Percentiles rank a stretch among this genome's conserved stretches.
phyloP scores from a whole-genome alignment of 2,888 invertebrate species.

The Drosophila subsilvestris region DNA sequence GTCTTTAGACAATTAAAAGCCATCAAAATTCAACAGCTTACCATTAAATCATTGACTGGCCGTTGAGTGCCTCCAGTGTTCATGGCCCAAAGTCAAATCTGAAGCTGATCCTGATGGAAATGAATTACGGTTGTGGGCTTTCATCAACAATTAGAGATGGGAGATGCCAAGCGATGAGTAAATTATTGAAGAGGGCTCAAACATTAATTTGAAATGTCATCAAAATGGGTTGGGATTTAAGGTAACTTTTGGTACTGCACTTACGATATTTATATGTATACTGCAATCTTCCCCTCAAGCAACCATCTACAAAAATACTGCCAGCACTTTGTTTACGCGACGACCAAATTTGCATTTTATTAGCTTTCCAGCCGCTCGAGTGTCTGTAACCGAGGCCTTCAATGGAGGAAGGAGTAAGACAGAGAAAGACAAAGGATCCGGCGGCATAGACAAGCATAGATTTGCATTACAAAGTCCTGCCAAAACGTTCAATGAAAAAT shows the following conservation, averaged over 20 bases:
- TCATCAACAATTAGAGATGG: slow-evolving; percentile 22
- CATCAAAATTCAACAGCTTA: slow-evolving; percentile 69
- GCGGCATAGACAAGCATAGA: slow-evolving; percentile 40
- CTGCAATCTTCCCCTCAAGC: background rate
- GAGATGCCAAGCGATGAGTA: background rate
- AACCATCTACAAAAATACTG: slow-evolving; percentile 35
- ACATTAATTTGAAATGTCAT: too few species aligned
- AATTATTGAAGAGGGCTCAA: too few species aligned
- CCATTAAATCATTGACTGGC: slow-evolving; percentile 62
- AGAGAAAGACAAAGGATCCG: slow-evolving; percentile 25
- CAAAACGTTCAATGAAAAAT: slow-evolving; percentile 56
- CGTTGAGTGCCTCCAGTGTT: slow-evolving; percentile 16
- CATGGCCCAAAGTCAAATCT: slow-evolving; percentile 20
- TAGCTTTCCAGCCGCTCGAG: slow-evolving; percentile 48
- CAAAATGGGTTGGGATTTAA: too few species aligned
- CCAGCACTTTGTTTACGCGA: slow-evolving; percentile 57
- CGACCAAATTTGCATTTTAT: slow-evolving; percentile 73
- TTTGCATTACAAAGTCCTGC: slow-evolving; percentile 69
- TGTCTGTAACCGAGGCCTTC: slow-evolving; percentile 23
- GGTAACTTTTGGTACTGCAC: background rate
- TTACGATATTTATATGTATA: background rate
- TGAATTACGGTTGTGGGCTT: slow-evolving; percentile 20
- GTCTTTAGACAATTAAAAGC: slow-evolving; percentile 67
- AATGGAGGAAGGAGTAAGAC: slow-evolving; percentile 18
- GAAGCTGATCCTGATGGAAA: slow-evolving; percentile 30